Conservation (phyloP, 2,113 vertebrate genomes). For the Burhinus bistriatus region DNA sequence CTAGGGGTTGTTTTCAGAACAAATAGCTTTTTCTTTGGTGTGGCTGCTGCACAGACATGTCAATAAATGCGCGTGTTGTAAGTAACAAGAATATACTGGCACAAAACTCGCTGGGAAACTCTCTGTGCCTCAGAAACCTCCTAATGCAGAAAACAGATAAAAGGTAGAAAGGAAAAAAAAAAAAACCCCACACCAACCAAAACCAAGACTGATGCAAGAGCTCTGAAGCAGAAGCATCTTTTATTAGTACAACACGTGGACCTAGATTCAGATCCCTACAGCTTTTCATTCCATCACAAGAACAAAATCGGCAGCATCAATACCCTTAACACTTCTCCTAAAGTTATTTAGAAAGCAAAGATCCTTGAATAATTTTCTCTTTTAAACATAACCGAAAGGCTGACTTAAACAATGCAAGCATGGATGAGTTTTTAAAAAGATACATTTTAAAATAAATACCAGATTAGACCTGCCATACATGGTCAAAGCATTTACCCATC, state of each 20-base stretch:
- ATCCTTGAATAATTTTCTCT: background rate
- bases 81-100: background rate
- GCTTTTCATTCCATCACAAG: background rate
- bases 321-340: background rate
- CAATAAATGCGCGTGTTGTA: background rate
- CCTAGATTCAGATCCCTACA: accelerated
- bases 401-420: background rate
- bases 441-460: background rate
- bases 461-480: background rate
- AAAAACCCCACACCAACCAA: background rate
- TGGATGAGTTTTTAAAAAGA: background rate
- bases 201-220: background rate
- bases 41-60: background rate
- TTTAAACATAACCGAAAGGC: background rate
- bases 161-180: background rate
- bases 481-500: background rate
- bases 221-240: background rate
- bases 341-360: background rate
- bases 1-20: slow-evolving; percentile 1
- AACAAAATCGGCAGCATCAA: background rate
- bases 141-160: background rate
- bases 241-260: background rate
- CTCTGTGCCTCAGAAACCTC: background rate
- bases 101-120: background rate
- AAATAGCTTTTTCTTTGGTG: slow-evolving; percentile 30